These are phyloP conservation scores for Xylota segnis DNA, from an alignment of 2,888 invertebrate species.

Conservation along the genomic window DNA sequence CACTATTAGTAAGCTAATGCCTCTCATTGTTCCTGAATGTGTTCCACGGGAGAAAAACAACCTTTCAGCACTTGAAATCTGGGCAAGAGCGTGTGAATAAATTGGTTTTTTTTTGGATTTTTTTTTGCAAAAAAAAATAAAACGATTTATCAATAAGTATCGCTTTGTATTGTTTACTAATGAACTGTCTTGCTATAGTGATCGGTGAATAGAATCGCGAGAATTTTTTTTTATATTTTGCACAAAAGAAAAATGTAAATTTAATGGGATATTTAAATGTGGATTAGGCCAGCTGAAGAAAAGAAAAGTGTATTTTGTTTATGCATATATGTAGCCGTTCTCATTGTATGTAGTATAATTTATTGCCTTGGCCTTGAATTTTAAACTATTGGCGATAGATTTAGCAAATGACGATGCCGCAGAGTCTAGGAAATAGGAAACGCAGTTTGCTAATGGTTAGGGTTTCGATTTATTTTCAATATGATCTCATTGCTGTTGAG, in stretches of 20 bases:
- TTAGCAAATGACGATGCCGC: slow-evolving; percentile 7
- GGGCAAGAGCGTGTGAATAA: slow-evolving; percentile 24
- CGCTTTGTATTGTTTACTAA: slow-evolving; percentile 38
- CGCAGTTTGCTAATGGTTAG: slow-evolving; percentile 2
- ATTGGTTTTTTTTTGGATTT: slow-evolving; percentile 6
- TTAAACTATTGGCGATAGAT: slow-evolving; percentile 24
- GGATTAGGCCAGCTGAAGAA: slow-evolving; percentile 26
- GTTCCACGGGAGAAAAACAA: slow-evolving; percentile 27
- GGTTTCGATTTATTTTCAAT: background rate
- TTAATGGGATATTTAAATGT: slow-evolving; percentile 12
- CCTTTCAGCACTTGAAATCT: slow-evolving; percentile 15
- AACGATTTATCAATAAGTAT: slow-evolving; percentile 11
- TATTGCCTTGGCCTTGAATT: slow-evolving; percentile 36
- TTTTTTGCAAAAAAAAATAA: slow-evolving; percentile 2
- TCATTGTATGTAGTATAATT: slow-evolving; percentile 12
- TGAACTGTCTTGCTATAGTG: slow-evolving; percentile 13
- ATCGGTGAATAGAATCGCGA: slow-evolving; percentile 6
- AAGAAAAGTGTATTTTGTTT: slow-evolving; percentile 27
- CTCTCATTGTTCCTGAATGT: background rate
- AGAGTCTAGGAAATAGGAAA: slow-evolving; percentile 7
- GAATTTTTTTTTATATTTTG: slow-evolving; percentile 18
- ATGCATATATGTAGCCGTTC: slow-evolving; percentile 1
- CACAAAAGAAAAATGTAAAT: slow-evolving; percentile 28
- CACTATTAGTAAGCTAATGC: background rate
- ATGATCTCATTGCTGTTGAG: slow-evolving; percentile 3